These are phyloP conservation scores for Mycteria americana DNA, from an alignment of 2,797 vertebrate genomes.

Conservation along the genomic window DNA sequence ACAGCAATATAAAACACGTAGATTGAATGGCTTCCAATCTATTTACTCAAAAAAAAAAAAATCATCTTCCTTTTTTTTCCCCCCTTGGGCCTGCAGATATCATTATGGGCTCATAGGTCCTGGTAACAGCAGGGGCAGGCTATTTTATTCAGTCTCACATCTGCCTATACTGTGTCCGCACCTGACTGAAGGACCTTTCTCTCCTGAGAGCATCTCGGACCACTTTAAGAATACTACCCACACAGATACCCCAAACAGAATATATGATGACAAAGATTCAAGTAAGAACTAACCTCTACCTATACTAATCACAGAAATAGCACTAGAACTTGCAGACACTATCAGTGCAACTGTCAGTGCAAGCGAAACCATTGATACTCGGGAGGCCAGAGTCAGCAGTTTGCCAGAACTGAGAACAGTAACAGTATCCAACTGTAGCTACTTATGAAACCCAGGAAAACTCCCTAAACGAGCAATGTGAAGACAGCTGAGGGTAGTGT, in stretches of 20 bases:
- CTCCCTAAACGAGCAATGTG: background rate
- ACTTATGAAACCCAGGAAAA: background rate
- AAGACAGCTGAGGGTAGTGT: background rate
- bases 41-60: background rate
- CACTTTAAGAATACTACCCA: background rate
- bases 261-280: background rate
- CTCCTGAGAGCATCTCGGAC: background rate
- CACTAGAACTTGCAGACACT: background rate
- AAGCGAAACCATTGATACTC: rapidly evolving
- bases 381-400: background rate
- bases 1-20: background rate
- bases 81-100: background rate
- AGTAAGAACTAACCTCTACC: background rate
- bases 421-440: background rate
- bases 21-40: background rate
- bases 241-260: background rate
- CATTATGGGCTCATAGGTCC: background rate
- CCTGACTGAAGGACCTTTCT: background rate
- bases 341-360: background rate
- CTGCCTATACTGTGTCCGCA: background rate
- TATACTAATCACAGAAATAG: background rate
- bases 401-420: background rate
- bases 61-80: background rate
- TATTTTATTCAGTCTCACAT: background rate
- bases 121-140: background rate